phyloP scores from a whole-genome alignment of 2,113 vertebrate genomes.

The Phalacrocorax aristotelis region DNA sequence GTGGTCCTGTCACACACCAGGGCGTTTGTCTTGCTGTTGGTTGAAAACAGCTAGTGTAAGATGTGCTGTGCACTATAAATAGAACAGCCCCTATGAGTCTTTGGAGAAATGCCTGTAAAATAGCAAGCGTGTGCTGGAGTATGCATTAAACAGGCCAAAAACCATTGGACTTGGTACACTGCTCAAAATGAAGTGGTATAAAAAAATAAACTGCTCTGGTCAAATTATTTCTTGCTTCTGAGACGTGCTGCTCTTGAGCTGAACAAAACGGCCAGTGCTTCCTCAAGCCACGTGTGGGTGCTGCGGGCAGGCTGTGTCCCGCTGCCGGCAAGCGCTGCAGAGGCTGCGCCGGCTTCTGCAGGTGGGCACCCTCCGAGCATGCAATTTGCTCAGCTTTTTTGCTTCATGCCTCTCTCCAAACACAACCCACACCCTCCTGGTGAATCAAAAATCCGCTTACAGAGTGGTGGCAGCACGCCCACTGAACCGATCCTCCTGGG shows the following conservation, averaged over 20 bases:
- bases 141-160: not conserved
- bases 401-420: not conserved
- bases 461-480: not conserved
- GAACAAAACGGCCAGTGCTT: not conserved
- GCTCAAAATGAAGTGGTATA: not conserved
- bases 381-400: accelerated
- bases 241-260: not conserved
- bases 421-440: not conserved
- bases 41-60: not conserved
- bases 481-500: accelerated
- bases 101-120: not conserved
- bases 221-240: not conserved
- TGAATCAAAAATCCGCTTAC: not conserved
- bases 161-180: not conserved
- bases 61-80: not conserved
- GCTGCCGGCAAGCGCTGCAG: not conserved
- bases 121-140: not conserved
- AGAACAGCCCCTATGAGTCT: not conserved
- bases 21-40: not conserved
- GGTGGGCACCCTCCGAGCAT: not conserved
- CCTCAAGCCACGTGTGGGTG: not conserved
- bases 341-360: accelerated
- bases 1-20: not conserved
- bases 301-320: accelerated
- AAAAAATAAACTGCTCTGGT: not conserved